A percentile compares a stretch with the other conserved stretches of the same genome.
Evolutionary conservation across 2,888 invertebrate species (phyloP).

Genomic region (Podabrus alpinus): DNA sequence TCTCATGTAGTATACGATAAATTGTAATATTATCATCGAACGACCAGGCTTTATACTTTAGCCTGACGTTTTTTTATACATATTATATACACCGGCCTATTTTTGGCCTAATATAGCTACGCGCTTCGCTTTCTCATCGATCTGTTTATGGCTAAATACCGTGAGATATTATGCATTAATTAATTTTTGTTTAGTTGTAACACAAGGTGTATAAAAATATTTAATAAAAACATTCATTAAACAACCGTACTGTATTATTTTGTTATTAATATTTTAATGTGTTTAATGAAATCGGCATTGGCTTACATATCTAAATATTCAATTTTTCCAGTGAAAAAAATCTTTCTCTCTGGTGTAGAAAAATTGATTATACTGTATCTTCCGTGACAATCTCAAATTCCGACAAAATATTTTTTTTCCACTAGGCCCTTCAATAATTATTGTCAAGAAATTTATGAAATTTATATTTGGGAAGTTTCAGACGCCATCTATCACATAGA

Average conservation of each 20-base stretch:
- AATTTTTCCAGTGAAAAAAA: no score
- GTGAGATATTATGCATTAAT: slow-evolving; percentile 19
- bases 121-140: slow-evolving; percentile 37
- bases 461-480: no score
- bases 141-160: slow-evolving; percentile 24
- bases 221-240: slow-evolving; percentile 30
- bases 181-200: slow-evolving; percentile 40
- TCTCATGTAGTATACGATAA: slow-evolving; percentile 9
- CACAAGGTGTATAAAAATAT: slow-evolving; percentile 36
- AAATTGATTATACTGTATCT: no score
- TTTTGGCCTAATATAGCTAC: slow-evolving; percentile 38
- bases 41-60: slow-evolving; percentile 46
- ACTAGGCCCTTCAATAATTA: no score
- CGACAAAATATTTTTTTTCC: no score
- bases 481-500: no score
- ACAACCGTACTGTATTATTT: neutral
- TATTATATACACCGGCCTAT: slow-evolving; percentile 49
- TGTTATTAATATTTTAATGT: neutral
- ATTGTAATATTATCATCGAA: slow-evolving; percentile 42
- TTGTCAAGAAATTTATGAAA: no score
- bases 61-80: slow-evolving; percentile 49
- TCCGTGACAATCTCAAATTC: no score
- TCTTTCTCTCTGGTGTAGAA: no score
- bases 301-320: neutral
- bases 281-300: neutral